Evolutionary conservation across 23 tunicate species (phyloP), one percentile per base, ranked within the genome.

Genomic region (Phallusia fumigata): DNA sequence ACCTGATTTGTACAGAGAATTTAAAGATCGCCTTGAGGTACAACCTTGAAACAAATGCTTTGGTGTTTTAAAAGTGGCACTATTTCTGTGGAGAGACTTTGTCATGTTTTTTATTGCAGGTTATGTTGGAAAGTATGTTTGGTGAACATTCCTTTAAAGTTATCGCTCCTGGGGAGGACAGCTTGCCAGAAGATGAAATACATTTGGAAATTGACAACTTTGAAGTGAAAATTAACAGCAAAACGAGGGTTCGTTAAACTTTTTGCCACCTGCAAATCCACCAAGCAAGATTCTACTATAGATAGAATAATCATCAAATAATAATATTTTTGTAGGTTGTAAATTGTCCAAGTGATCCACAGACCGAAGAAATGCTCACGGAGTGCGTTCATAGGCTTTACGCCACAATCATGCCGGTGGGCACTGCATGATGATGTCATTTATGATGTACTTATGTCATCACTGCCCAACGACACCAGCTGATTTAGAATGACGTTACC

Each of bases 51-150:
- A 18, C 58, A 51, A 51, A 51, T 51, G 58, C 18, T 51, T 51
- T 51, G n/a, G n/a, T n/a, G n/a, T n/a, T n/a, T n/a, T n/a, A n/a
- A n/a, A n/a, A n/a, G n/a, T n/a, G n/a, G n/a, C n/a, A n/a, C n/a
- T n/a, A n/a, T n/a, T n/a, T n/a, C n/a, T n/a, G n/a, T n/a, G n/a
- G n/a, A n/a, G n/a, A n/a, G n/a, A n/a, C n/a, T 10, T 40, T 49
- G 18, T 36, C 35, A 33, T 78, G 12, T 36, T 33, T 22, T 32
- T 79, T 52, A 40, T 78, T 78, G 13, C 40, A 92, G 97, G 88
- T 87, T 11, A 87, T 92, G 88, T 45, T 95, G 65, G 98, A 95
- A 86, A 85, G 90, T 36, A 95, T 95, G 98, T 95, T 84, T 86
- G 98, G 98, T n/a, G 98, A 93, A 64, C 30, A 74, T 19, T 84